Evolutionary conservation across 2,888 invertebrate genomes (phyloP), one percentile per base, ranked within the genome.

Genomic region (Amphipyra berbera): DNA sequence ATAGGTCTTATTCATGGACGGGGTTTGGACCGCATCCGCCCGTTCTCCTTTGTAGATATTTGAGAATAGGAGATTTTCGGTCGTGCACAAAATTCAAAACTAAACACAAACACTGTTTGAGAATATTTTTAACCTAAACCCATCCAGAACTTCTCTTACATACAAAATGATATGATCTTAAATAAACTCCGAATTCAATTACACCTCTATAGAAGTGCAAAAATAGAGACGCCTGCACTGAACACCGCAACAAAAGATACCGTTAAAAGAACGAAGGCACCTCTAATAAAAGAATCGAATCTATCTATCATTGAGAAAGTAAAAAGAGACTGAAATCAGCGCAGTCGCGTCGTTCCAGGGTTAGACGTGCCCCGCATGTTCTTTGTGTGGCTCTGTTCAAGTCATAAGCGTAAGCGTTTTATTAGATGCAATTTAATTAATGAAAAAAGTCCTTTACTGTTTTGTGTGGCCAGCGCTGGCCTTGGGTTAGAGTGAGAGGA

Each of bases 271-370:
- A 80, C 70, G 63, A 77, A 78, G 81, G 82, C 84, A 84, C 83
- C 84, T 84, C 86, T 87, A 88, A 91, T 91, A 91, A 91, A 91
- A 91, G 90, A 88, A 91, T 89, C 85, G 87, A 82, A 81, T 88
- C 87, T 87, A 88, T 89, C 89, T 90, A 89, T 91, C 90, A 88
- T 85, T 88, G 88, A 82, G 73, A 82, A 81, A 83, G 87, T 84
- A 88, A 88, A 91, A 90, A 89, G 87, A 87, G 83, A 82, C 83
- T 86, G 78, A 88, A 93, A 92, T 93, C 92, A 92, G 90, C 83
- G 88, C 83, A 84, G 85, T 86, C 84, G 87, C 87, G 77, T 78
- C 81, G 84, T 87, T 88, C 88, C 83, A 82, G 82, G 81, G 71
- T 76, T 77, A 83, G 85, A 92, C 92, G 93, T 93, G 93, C 83